A percentile compares a stretch with the other conserved stretches of the same genome.
phyloP scores from a whole-genome alignment of 2,888 invertebrate species.

The Mythimna loreyi region DNA sequence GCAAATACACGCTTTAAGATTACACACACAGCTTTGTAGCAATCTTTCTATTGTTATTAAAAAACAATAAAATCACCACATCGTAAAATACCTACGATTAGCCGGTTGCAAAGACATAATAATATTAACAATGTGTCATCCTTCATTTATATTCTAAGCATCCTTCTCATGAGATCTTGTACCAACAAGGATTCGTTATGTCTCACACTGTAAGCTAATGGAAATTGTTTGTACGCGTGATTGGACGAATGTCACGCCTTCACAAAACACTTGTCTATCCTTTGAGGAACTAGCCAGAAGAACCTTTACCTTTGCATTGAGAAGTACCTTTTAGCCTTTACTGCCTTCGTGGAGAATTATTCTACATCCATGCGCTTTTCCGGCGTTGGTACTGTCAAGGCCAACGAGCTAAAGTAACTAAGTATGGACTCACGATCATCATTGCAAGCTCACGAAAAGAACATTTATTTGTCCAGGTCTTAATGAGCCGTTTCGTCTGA shows the following conservation, averaged over 20 bases:
- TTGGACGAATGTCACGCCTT: conserved; percentile 55
- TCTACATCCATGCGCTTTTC: conserved; percentile 43
- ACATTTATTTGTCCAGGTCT: conserved; percentile 3
- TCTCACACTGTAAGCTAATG: conserved; percentile 49
- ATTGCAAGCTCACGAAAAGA: conserved; percentile 21
- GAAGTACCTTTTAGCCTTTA: conserved; percentile 37
- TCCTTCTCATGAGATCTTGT: conserved; percentile 61
- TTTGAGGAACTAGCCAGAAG: conserved; percentile 37
- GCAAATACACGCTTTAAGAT: conserved; percentile 56
- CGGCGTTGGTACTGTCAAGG: conserved; percentile 36
- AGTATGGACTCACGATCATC: conserved; percentile 15
- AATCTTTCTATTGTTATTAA: conserved; percentile 60
- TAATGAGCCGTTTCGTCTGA: conserved; percentile 7
- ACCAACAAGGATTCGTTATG: conserved; percentile 67
- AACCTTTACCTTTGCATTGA: conserved; percentile 59
- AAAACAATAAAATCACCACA: conserved; percentile 54
- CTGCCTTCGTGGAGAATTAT: conserved; percentile 39
- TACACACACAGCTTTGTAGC: conserved; percentile 49
- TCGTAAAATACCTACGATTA: conserved; percentile 43
- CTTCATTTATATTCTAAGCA: conserved; percentile 69
- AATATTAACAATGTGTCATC: conserved; percentile 57
- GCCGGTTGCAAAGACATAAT: conserved; percentile 25
- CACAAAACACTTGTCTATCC: conserved; percentile 51
- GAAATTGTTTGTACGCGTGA: conserved; percentile 55
- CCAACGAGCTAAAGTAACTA: conserved; percentile 6